A percentile compares a stretch with the other conserved stretches of the same genome.
Conservation (phyloP, 1,140 invertebrate genomes). For the Danaus plexippus region DNA sequence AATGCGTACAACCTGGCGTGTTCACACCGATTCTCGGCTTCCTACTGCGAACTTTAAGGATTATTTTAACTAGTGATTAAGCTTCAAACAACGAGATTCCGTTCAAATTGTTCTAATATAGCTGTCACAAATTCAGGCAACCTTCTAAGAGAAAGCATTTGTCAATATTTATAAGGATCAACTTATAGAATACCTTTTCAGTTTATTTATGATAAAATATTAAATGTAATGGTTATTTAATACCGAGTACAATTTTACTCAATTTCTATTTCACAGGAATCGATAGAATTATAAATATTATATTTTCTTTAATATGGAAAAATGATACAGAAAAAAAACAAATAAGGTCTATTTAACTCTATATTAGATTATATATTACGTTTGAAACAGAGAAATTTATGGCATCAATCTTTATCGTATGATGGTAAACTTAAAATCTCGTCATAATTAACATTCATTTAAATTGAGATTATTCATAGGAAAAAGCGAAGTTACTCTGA, state of each 20-base stretch:
- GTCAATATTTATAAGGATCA: no score
- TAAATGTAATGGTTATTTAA: no score
- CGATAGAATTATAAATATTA: no score
- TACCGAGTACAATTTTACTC: no score
- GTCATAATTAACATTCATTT: conserved; percentile 68
- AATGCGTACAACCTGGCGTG: conserved; percentile 22
- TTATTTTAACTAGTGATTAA: conserved; percentile 28
- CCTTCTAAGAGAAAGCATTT: no score
- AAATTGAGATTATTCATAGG: conserved; percentile 66
- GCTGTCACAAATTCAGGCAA: no score
- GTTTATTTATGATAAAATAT: no score
- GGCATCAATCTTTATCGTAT: conserved; percentile 43
- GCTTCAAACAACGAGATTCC: conserved; percentile 15
- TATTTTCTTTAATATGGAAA: neutral
- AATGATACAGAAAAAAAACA: conserved; percentile 10
- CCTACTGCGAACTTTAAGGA: conserved; percentile 23
- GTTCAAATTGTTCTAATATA: no score
- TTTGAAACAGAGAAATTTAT: conserved; percentile 19
- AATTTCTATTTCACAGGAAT: no score
- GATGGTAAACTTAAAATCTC: conserved; percentile 53
- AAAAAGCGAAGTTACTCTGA: conserved; percentile 54
- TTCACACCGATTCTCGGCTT: conserved; percentile 20
- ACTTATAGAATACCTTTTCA: no score
- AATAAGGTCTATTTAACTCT: conserved; percentile 9
- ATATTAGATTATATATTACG: conserved; percentile 19